Conservation (phyloP, 2,797 vertebrate genomes). For the Sylvilagus floridanus region DNA sequence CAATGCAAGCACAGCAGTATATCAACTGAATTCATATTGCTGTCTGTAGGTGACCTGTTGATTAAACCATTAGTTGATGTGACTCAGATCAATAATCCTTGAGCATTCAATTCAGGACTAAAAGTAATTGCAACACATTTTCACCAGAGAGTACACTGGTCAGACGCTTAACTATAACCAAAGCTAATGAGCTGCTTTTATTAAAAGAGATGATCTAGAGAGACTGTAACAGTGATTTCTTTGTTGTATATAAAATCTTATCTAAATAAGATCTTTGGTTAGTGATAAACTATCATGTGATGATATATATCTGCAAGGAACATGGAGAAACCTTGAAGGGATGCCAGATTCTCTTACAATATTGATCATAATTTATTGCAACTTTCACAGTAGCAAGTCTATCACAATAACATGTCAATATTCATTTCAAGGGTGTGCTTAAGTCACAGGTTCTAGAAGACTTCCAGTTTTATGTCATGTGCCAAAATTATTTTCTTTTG, state of each 20-base stretch:
- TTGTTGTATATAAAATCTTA: constrained; percentile 46
- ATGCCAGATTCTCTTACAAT: background rate
- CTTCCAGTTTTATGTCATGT: constrained; percentile 11
- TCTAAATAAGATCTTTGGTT: constrained; percentile 19
- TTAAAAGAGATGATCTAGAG: constrained; percentile 43
- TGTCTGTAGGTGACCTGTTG: constrained; percentile 73
- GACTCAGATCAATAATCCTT: constrained; percentile 71
- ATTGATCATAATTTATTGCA: constrained; percentile 5
- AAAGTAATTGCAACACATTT: constrained; percentile 73
- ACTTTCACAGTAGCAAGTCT: background rate
- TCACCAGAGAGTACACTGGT: constrained; percentile 62
- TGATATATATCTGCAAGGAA: constrained; percentile 19
- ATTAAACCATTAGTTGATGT: constrained; percentile 73
- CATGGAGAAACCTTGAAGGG: background rate
- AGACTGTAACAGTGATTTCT: background rate
- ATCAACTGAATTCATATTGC: constrained; percentile 72
- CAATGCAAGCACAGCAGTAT: constrained; percentile 55
- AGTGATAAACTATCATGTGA: background rate
- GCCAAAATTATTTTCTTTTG: constrained; percentile 30
- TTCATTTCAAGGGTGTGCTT: background rate
- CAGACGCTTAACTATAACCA: constrained; percentile 52
- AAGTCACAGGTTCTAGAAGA: background rate
- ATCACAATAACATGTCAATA: background rate
- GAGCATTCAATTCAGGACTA: constrained; percentile 52
- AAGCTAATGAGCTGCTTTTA: background rate